phyloP scores from a whole-genome alignment of 64 coral and sea anemone genomes.

The Stylophora pistillata region DNA sequence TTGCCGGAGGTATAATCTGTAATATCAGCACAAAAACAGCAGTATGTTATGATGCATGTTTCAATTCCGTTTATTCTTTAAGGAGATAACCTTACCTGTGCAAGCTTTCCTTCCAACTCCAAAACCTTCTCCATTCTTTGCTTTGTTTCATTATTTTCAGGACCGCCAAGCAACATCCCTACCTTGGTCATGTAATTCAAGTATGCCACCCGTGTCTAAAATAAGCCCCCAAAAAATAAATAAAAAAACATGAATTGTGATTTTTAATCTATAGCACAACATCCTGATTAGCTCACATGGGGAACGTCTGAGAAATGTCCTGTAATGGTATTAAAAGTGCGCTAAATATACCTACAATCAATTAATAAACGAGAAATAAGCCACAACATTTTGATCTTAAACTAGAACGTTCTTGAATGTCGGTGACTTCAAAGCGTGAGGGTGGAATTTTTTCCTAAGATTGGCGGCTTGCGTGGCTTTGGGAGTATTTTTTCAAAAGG shows the following conservation, averaged over 20 bases:
- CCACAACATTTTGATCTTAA: too few relatives aligned
- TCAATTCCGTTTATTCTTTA: background rate
- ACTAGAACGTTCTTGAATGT: too few relatives aligned
- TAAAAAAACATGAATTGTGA: background rate
- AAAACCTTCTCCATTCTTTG: constrained; percentile 37
- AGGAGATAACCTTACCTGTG: constrained; percentile 19
- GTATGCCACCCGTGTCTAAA: constrained; percentile 32
- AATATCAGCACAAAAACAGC: background rate
- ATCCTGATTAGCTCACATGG: background rate
- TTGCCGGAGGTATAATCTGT: constrained; percentile 26
- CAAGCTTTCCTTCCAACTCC: constrained; percentile 30
- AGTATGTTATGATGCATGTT: too few relatives aligned
- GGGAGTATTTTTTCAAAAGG: too few relatives aligned
- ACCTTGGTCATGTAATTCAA: constrained; percentile 46
- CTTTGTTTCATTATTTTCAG: background rate
- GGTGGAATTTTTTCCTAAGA: too few relatives aligned
- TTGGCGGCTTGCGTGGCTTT: too few relatives aligned
- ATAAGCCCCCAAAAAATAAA: background rate
- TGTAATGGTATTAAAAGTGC: too few relatives aligned
- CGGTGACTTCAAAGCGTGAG: too few relatives aligned
- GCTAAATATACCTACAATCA: too few relatives aligned
- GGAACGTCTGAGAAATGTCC: too few relatives aligned
- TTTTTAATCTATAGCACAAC: too few relatives aligned
- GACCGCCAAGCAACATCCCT: constrained; percentile 17
- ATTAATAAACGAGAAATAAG: too few relatives aligned